Evolutionary conservation across 2,888 invertebrate species (phyloP), one percentile per base, ranked within the genome.

Genomic region (Ptycholaimellus sp.): DNA sequence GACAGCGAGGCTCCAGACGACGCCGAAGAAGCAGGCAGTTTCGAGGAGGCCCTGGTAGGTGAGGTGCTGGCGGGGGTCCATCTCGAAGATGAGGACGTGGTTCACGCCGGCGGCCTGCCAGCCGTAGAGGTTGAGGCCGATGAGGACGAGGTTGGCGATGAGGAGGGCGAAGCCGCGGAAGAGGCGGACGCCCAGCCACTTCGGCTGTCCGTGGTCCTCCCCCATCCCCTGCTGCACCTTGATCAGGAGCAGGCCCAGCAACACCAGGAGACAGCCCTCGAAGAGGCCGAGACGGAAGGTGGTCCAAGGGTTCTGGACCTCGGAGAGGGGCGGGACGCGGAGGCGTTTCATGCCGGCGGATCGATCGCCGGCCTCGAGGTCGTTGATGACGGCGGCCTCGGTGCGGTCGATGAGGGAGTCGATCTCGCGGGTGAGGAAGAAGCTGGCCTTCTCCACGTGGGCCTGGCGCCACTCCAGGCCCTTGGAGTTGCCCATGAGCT

Each of bases 321-420:
- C 93, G 0, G 87, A 87, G 5, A 96, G 63, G 0, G 96, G 96
- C 1, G 96, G 96, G 0, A 96, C 93, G 39, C 93, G 65, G 14
- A 99, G 65, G 45, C 90, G 70, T 65, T 96, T 96, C 96, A 96
- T 96, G 0, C 93, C 93, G 46, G 79, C 75, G 60, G 83, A 82
- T 9, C 93, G 66, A 61, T 96, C 82, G 2, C 93, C 93, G 2
- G 75, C 77, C 60, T 93, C 69, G 37, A 69, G 47, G 35, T 63
- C 60, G 33, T 55, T 54, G 13, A 64, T 67, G 21, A 66, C 63
- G 40, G 59, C 52, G 40, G 57, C 57, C 58, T 96, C 93, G 2
- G 85, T 85, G 56, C 93, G 85, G 55, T 76, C 74, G 50, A 99
- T 93, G 31, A 96, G 67, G 50, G 79, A 73, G 59, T 90, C 87